Evolutionary conservation across 2,113 vertebrate genomes (phyloP), one percentile per base, ranked within the genome.

Genomic region (Oncorhynchus kisutch): DNA sequence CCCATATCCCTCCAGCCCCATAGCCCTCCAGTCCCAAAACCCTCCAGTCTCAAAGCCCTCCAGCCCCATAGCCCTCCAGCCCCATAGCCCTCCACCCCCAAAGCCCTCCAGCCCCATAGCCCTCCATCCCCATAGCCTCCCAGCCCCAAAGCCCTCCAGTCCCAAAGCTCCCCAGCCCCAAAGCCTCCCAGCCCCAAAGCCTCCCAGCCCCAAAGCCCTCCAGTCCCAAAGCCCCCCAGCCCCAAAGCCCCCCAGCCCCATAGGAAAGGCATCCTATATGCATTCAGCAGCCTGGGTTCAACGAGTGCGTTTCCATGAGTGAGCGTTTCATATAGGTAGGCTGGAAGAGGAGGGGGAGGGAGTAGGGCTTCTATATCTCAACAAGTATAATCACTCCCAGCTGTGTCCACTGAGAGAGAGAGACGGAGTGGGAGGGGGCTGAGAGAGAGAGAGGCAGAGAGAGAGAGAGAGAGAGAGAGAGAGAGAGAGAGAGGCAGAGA

Each of bases 331-430:
- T 82, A 85, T 82, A 80, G 81, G 76, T 67, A 71, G 51, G 64
- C 45, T 57, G 34, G 34, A 7, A 6, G 31, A 34, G 31, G 31
- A 34, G 31, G 31, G 78, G 65, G 27, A 67, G 65, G 27, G 27
- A 78, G 80, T 67, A 31, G 78, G 78, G 72, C 66, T 78, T 77
- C 83, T 83, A 79, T 88, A 85, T 82, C 83, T 81, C 81, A 82
- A 79, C 78, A 78, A 51, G 25, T 76, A 85, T 82, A 87, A 86
- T 86, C 81, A 79, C 80, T 85, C 78, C 82, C 87, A 88, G 87
- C 87, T 88, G 85, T 87, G 87, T 84, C 76, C 80, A 82, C 74
- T 73, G 79, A 31, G 66, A 73, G 71, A 73, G 67, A 20, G 48
- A 12, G 66, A 25, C 1, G 16, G 77, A 11, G 71, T 25, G 14